These are phyloP conservation scores for Notiomystis cincta DNA, from an alignment of 2,113 vertebrate species.

Conservation along the genomic window DNA sequence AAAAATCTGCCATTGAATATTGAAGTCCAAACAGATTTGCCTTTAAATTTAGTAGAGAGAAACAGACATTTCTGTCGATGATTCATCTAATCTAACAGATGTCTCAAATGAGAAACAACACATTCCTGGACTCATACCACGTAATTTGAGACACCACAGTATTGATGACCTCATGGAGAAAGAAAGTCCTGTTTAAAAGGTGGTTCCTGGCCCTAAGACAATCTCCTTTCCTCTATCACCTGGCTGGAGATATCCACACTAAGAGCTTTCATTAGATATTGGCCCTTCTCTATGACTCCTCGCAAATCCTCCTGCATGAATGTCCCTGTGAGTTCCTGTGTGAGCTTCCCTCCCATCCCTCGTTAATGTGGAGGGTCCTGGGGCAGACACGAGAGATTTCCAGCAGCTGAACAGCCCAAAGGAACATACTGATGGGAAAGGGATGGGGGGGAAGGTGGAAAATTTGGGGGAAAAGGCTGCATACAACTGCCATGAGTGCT, in stretches of 20 bases:
- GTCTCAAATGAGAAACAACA: background rate
- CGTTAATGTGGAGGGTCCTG: background rate
- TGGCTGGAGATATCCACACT: background rate
- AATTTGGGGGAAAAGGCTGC: background rate
- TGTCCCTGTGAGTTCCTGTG: background rate
- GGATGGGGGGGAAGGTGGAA: too few species aligned
- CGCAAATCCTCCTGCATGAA: background rate
- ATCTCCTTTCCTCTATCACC: background rate
- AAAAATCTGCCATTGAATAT: background rate
- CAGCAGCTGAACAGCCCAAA: background rate
- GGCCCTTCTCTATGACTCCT: background rate
- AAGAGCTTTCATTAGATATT: background rate
- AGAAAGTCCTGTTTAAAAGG: background rate
- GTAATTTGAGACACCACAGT: background rate
- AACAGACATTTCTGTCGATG: background rate
- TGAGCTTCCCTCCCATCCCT: background rate
- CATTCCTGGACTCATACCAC: background rate
- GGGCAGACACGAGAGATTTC: background rate
- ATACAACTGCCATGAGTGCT: background rate
- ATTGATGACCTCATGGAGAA: background rate
- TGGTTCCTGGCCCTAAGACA: background rate
- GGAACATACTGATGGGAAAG: accelerated
- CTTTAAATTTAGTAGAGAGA: background rate
- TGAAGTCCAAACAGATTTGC: background rate
- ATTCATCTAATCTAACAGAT: background rate